Evolutionary conservation across 2,888 invertebrate genomes (phyloP).

Genomic region (Opisthograptis luteolata): DNA sequence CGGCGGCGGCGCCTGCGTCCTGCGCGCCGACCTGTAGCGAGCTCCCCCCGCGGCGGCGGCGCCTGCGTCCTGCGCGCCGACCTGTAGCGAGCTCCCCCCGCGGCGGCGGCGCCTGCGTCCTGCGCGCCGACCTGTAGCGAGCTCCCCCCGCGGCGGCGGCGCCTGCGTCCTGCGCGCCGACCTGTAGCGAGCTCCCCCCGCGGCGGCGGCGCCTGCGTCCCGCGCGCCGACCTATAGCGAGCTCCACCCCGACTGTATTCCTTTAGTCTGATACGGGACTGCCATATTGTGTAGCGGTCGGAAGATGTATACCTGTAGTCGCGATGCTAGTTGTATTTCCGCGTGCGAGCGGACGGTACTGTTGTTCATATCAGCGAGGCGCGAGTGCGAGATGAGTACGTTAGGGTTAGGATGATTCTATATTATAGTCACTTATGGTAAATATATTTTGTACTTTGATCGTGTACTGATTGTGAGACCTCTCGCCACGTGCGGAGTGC

Average conservation of each 20-base stretch:
- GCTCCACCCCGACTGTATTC: neutral
- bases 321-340: constrained; percentile 28
- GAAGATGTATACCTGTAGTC: constrained; percentile 32
- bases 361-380: constrained; percentile 26
- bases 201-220: constrained; percentile 68
- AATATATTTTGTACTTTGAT: neutral
- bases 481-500: constrained; percentile 42
- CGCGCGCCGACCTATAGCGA: constrained; percentile 62
- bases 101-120: constrained; percentile 21
- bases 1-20: constrained; percentile 21
- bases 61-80: neutral
- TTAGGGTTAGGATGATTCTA: too few relatives aligned
- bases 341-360: neutral
- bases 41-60: constrained; percentile 27
- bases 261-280: constrained; percentile 46
- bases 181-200: constrained; percentile 48
- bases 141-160: constrained; percentile 69
- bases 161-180: constrained; percentile 63
- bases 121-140: constrained; percentile 23
- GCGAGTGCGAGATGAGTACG: too few relatives aligned
- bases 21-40: too few relatives aligned
- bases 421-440: constrained; percentile 4
- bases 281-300: constrained; percentile 60
- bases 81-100: too few relatives aligned
- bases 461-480: constrained; percentile 26